Conservation (phyloP, 1,140 invertebrate genomes). For the Cydia pomonella region DNA sequence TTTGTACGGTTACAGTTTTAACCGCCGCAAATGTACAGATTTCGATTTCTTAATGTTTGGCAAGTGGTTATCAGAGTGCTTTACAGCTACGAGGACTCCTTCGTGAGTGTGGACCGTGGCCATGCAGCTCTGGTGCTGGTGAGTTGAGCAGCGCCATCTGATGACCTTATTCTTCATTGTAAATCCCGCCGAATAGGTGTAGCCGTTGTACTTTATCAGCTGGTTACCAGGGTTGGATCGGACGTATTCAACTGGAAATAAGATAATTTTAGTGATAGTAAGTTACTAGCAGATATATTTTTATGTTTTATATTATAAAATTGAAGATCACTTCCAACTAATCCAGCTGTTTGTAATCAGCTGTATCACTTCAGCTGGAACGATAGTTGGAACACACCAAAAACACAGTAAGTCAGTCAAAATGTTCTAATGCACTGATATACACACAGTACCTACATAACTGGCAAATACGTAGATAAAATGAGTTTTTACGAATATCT, state of each 20-base stretch:
- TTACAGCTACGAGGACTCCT: not conserved
- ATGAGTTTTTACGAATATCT: too few relatives aligned
- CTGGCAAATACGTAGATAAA: too few relatives aligned
- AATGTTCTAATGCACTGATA: too few relatives aligned
- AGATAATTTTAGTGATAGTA: not conserved
- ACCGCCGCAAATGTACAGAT: too few relatives aligned
- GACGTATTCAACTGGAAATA: slow-evolving; percentile 39
- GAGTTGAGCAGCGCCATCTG: slow-evolving; percentile 17
- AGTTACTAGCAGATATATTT: not conserved
- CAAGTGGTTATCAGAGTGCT: not conserved
- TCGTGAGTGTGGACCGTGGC: slow-evolving; percentile 1
- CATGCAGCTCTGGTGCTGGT: slow-evolving; percentile 5
- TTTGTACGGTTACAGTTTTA: too few relatives aligned
- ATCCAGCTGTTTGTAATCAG: too few relatives aligned
- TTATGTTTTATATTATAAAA: too few relatives aligned
- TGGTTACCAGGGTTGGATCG: slow-evolving; percentile 49
- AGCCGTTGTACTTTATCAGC: slow-evolving; percentile 46
- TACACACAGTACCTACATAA: too few relatives aligned
- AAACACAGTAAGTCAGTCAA: too few relatives aligned
- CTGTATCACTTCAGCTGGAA: too few relatives aligned
- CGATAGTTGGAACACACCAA: too few relatives aligned
- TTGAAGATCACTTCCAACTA: slow-evolving; percentile 13
- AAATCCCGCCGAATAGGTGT: slow-evolving; percentile 38
- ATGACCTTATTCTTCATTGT: not conserved
- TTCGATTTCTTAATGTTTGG: not conserved